A percentile compares a stretch with the other conserved stretches of the same genome.
Evolutionary conservation across 2,888 invertebrate species (phyloP).

Genomic region (Latrodectus hesperus): DNA sequence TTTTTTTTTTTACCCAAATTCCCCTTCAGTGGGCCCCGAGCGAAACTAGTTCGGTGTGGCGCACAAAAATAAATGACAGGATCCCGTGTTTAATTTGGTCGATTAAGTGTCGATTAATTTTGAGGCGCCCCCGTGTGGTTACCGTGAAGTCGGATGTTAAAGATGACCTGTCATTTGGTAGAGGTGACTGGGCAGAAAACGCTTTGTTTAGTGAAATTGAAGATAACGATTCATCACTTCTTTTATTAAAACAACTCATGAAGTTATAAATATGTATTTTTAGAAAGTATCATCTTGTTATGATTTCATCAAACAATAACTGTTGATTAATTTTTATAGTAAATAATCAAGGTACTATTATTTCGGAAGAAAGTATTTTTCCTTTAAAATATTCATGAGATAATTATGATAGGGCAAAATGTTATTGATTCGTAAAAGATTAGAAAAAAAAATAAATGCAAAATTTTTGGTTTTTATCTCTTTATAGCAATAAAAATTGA

Average conservation of each 20-base stretch:
- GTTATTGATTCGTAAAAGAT: too few relatives aligned
- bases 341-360: too few relatives aligned
- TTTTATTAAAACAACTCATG: neutral
- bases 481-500: too few relatives aligned
- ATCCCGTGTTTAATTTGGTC: slow-evolving; percentile 40
- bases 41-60: too few relatives aligned
- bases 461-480: too few relatives aligned
- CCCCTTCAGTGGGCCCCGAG: too few relatives aligned
- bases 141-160: neutral
- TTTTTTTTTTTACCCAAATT: too few relatives aligned
- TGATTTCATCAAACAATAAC: neutral
- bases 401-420: too few relatives aligned
- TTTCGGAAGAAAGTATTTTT: too few relatives aligned
- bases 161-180: neutral
- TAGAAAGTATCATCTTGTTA: neutral
- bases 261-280: neutral
- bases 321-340: neutral
- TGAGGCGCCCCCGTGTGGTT: slow-evolving; percentile 2
- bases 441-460: too few relatives aligned
- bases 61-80: neutral
- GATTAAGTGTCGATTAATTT: slow-evolving; percentile 49
- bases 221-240: neutral
- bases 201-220: neutral
- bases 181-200: neutral
- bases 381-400: too few relatives aligned